phyloP scores from a whole-genome alignment of 1,140 invertebrate genomes.

The Ganaspis sp. region DNA sequence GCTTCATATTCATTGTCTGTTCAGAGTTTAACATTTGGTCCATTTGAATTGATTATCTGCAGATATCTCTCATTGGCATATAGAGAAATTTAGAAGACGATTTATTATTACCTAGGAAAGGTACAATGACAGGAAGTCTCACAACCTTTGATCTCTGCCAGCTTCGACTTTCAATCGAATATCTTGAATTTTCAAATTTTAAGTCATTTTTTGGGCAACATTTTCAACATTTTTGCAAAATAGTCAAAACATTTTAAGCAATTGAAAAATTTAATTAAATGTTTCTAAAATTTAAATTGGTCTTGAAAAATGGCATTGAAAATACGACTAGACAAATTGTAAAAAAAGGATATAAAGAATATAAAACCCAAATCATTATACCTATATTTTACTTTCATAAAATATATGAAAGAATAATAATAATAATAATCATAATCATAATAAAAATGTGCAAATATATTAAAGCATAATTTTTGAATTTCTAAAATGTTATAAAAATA shows the following conservation, averaged over 20 bases:
- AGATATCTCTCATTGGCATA: not conserved
- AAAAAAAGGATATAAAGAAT: no score
- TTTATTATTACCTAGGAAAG: slow-evolving; percentile 12
- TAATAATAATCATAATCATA: no score
- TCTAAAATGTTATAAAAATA: no score
- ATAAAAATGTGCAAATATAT: no score
- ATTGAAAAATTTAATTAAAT: no score
- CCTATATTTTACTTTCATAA: no score
- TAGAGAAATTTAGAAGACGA: not conserved
- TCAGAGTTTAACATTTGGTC: slow-evolving; percentile 16
- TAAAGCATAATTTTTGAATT: no score
- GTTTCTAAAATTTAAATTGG: no score
- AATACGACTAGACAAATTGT: no score
- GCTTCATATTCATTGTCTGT: slow-evolving; percentile 5
- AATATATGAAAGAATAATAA: no score
- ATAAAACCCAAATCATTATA: no score
- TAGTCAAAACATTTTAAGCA: not conserved
- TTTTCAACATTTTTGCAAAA: not conserved
- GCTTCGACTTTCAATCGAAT: slow-evolving; percentile 37
- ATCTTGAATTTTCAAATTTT: slow-evolving; percentile 18
- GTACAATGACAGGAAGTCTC: slow-evolving; percentile 72
- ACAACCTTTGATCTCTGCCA: slow-evolving; percentile 65
- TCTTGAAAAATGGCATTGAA: no score
- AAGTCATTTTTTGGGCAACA: not conserved
- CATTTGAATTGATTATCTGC: not conserved